Percentiles rank a stretch among this genome's conserved stretches.
Conservation (phyloP, 1,140 invertebrate species). For the Mylabris phalerata region DNA sequence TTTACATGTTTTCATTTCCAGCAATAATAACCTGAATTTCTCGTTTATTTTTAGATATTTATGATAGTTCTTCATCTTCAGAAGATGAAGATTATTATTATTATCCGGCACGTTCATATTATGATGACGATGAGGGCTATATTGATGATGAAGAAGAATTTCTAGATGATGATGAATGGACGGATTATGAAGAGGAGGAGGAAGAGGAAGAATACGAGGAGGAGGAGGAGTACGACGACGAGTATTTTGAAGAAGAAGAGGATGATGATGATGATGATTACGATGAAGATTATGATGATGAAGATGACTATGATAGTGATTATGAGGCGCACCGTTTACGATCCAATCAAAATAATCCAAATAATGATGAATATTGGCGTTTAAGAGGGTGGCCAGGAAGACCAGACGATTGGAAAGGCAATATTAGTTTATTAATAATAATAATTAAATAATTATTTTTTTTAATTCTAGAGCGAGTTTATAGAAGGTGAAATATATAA, state of each 20-base stretch:
- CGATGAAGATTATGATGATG: neutral
- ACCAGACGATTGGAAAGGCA: conserved; percentile 16
- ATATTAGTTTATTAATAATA: neutral
- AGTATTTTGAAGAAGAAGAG: neutral
- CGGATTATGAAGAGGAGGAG: neutral
- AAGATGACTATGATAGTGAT: neutral
- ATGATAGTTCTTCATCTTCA: too few species aligned
- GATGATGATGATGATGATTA: conserved; percentile 9
- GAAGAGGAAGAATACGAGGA: neutral
- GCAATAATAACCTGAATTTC: too few species aligned
- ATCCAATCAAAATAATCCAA: conserved; percentile 17
- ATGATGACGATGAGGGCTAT: neutral
- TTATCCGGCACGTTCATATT: too few species aligned
- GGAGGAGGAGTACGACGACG: neutral
- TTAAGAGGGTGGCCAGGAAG: conserved; percentile 1
- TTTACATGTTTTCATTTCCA: too few species aligned
- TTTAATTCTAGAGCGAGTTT: neutral
- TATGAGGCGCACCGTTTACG: conserved; percentile 5
- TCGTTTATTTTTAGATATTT: too few species aligned
- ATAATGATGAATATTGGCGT: conserved; percentile 17
- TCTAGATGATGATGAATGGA: neutral
- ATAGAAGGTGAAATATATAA: neutral
- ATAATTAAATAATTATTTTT: too few species aligned
- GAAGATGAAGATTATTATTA: too few species aligned
- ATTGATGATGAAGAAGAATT: neutral